Evolutionary conservation across 2,113 vertebrate genomes (phyloP).

Genomic region (Microcebus lehilahytsara): DNA sequence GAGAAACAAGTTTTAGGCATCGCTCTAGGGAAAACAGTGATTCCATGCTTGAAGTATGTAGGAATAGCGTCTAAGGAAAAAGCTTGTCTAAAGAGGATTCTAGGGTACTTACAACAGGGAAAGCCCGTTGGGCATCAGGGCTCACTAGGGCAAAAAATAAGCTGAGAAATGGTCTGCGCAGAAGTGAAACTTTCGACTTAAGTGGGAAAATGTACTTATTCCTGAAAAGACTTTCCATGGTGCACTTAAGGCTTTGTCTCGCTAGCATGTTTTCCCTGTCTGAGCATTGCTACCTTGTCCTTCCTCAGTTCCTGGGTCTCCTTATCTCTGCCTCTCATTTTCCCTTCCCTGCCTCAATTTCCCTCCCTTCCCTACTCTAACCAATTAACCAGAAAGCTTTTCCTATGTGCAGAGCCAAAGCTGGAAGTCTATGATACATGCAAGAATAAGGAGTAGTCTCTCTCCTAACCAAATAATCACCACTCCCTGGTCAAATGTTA

Average conservation of each 20-base stretch:
- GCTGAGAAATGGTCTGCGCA: background rate
- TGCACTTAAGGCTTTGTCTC: background rate
- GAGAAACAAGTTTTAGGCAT: background rate
- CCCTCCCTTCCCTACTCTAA: background rate
- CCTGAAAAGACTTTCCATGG: background rate
- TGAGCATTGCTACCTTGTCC: background rate
- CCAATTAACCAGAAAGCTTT: background rate
- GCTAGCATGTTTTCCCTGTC: background rate
- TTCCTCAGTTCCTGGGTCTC: background rate
- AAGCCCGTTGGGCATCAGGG: background rate
- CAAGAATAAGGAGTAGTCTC: background rate
- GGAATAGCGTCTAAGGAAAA: background rate
- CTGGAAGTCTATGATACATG: background rate
- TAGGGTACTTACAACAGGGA: background rate
- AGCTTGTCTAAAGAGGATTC: background rate
- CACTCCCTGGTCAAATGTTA: background rate
- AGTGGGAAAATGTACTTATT: background rate
- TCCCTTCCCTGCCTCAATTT: background rate
- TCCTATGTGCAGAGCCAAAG: background rate
- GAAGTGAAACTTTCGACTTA: background rate
- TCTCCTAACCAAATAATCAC: background rate
- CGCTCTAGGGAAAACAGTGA: background rate
- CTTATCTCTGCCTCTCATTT: background rate
- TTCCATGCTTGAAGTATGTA: background rate
- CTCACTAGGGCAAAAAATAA: background rate